phyloP scores from a whole-genome alignment of 1,140 invertebrate genomes.

The Coboldia fuscipes region DNA sequence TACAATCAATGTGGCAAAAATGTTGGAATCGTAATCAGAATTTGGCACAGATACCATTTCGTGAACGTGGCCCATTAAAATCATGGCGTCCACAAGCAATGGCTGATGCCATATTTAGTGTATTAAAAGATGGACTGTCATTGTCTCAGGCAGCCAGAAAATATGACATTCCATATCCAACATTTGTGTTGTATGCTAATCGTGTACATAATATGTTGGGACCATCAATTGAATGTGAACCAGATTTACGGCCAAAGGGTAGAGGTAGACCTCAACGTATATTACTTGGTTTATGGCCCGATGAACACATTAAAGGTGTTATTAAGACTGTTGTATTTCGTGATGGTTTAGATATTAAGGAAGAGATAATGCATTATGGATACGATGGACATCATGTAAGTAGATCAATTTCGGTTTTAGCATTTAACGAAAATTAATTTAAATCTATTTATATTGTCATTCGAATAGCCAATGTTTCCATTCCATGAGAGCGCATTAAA shows the following conservation, averaged over 20 bases:
- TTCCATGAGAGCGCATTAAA: too few relatives aligned
- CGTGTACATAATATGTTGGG: conserved; percentile 87
- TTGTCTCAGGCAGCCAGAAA: conserved; percentile 78
- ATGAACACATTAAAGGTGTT: conserved; percentile 77
- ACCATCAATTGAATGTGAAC: conserved; percentile 66
- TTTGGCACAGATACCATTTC: conserved; percentile 66
- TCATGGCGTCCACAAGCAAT: conserved; percentile 88
- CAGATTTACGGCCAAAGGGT: conserved; percentile 78
- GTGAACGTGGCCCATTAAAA: conserved; percentile 73
- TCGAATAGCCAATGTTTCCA: too few relatives aligned
- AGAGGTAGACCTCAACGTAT: conserved; percentile 73
- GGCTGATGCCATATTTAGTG: conserved; percentile 82
- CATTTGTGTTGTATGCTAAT: conserved; percentile 81
- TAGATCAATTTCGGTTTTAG: too few relatives aligned
- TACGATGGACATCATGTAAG: conserved; percentile 21
- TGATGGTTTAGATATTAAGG: conserved; percentile 53
- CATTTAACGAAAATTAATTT: too few relatives aligned
- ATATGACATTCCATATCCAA: conserved; percentile 86
- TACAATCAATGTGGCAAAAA: conserved; percentile 87
- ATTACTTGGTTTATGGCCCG: conserved; percentile 73
- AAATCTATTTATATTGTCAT: too few relatives aligned
- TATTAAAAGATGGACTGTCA: conserved; percentile 69
- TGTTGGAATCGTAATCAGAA: conserved; percentile 73
- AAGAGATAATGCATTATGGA: conserved; percentile 26
- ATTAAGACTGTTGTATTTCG: conserved; percentile 80